Evolutionary conservation across 2,888 invertebrate species (phyloP).

Genomic region (Zygothrica quintamaculata): DNA sequence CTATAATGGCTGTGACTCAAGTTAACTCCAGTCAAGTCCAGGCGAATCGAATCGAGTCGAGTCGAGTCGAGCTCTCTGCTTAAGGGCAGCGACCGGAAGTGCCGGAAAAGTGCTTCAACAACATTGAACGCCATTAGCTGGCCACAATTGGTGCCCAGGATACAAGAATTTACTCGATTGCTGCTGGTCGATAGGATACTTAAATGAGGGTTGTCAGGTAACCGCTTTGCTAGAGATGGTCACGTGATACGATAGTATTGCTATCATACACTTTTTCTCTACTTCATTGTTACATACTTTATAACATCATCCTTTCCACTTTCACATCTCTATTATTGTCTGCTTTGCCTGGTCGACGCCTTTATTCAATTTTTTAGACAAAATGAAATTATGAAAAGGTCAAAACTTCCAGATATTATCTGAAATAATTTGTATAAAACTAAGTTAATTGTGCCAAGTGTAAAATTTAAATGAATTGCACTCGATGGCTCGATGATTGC

Average conservation of each 20-base stretch:
- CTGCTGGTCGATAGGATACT: constrained; percentile 16
- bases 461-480: constrained; percentile 22
- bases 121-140: constrained; percentile 52
- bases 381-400: constrained; percentile 72
- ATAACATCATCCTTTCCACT: too few species aligned
- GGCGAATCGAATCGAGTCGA: too few species aligned
- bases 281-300: too few species aligned
- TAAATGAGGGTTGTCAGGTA: constrained; percentile 2
- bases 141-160: constrained; percentile 39
- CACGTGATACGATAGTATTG: constrained; percentile 20
- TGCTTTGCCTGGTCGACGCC: constrained; percentile 27
- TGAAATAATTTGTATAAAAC: constrained; percentile 59
- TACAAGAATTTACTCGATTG: constrained; percentile 31
- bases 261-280: too few species aligned
- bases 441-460: constrained; percentile 42
- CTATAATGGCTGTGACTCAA: constrained; percentile 26
- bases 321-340: constrained; percentile 15
- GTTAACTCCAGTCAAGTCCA: too few species aligned
- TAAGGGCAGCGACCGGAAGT: constrained; percentile 22
- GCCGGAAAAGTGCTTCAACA: constrained; percentile 41
- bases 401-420: constrained; percentile 58
- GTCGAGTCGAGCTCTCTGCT: not conserved
- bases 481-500: not conserved
- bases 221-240: constrained; percentile 19
- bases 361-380: constrained; percentile 71